Evolutionary conservation across 2,113 vertebrate species (phyloP).

Genomic region (Genyomyrus donnyi): DNA sequence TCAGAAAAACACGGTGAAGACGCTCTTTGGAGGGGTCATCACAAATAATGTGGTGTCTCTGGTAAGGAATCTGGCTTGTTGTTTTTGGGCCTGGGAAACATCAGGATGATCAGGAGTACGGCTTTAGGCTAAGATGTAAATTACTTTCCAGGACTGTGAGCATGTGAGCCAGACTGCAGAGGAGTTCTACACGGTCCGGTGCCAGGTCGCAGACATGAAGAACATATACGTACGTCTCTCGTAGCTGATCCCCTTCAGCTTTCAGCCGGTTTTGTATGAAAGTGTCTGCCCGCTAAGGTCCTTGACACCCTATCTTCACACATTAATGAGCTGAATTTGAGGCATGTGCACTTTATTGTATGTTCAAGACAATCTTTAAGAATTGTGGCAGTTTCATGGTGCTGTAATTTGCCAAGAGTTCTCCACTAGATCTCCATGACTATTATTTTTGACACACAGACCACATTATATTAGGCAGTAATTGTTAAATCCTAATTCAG

Average conservation of each 20-base stretch:
- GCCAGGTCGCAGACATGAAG: constrained; percentile 98
- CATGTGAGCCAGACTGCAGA: constrained; percentile 98
- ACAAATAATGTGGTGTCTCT: constrained; percentile 98
- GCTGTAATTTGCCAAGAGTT: background rate
- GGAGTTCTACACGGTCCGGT: constrained; percentile 96
- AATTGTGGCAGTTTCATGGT: background rate
- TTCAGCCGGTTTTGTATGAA: background rate
- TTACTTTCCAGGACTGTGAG: constrained; percentile 79
- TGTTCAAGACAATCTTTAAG: background rate
- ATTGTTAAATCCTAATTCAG: background rate
- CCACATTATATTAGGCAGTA: background rate
- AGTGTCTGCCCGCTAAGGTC: background rate
- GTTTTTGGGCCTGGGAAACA: background rate
- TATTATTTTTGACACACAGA: background rate
- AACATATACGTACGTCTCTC: constrained; percentile 91
- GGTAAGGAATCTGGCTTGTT: constrained; percentile 60
- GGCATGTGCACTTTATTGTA: background rate
- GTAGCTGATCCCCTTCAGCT: background rate
- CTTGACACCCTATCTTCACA: background rate
- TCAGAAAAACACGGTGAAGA: constrained; percentile 98
- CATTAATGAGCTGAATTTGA: background rate
- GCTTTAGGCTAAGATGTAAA: background rate
- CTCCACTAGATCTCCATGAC: background rate
- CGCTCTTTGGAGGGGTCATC: constrained; percentile 94
- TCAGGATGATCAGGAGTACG: background rate